A percentile compares a stretch with the other conserved stretches of the same genome.
Evolutionary conservation across 2,888 invertebrate genomes (phyloP).

Genomic region (Drosophila suboccidentalis): DNA sequence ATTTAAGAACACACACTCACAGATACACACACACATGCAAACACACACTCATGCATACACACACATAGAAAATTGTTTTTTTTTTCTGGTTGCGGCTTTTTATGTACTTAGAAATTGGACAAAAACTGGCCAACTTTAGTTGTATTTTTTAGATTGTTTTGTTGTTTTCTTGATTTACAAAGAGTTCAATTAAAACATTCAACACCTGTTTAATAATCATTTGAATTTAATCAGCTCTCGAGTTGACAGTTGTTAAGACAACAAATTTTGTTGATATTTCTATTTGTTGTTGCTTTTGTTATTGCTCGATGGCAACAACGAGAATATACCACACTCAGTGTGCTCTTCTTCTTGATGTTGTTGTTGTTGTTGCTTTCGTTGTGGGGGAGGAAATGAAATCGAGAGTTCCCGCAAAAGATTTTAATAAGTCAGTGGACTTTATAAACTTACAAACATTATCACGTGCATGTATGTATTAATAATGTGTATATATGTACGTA

Average conservation of each 20-base stretch:
- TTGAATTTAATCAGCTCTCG: slow-evolving; percentile 35
- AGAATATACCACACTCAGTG: background rate
- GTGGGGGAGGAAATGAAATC: slow-evolving; percentile 15
- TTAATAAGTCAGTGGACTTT: slow-evolving; percentile 25
- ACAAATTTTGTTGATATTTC: slow-evolving; percentile 13
- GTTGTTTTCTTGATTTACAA: background rate
- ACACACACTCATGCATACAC: background rate
- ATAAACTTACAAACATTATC: slow-evolving; percentile 20
- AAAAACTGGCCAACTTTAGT: slow-evolving; percentile 10
- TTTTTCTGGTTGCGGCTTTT: slow-evolving; percentile 16
- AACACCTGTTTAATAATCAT: slow-evolving; percentile 54
- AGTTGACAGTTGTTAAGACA: slow-evolving; percentile 28
- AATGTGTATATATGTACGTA: slow-evolving; percentile 27
- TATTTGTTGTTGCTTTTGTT: slow-evolving; percentile 14
- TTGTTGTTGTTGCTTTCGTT: slow-evolving; percentile 11
- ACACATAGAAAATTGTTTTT: slow-evolving; percentile 25
- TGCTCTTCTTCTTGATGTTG: slow-evolving; percentile 9
- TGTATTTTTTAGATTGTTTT: slow-evolving; percentile 19
- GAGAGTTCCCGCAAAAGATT: slow-evolving; percentile 27
- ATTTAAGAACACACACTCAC: slow-evolving; percentile 5
- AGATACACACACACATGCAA: background rate
- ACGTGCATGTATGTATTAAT: slow-evolving; percentile 7
- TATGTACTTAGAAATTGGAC: slow-evolving; percentile 18
- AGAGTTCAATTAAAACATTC: slow-evolving; percentile 8
- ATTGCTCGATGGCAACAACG: slow-evolving; percentile 20